Evolutionary conservation across 2,113 vertebrate genomes (phyloP), one percentile per base, ranked within the genome.

Genomic region (Aix galericulata): DNA sequence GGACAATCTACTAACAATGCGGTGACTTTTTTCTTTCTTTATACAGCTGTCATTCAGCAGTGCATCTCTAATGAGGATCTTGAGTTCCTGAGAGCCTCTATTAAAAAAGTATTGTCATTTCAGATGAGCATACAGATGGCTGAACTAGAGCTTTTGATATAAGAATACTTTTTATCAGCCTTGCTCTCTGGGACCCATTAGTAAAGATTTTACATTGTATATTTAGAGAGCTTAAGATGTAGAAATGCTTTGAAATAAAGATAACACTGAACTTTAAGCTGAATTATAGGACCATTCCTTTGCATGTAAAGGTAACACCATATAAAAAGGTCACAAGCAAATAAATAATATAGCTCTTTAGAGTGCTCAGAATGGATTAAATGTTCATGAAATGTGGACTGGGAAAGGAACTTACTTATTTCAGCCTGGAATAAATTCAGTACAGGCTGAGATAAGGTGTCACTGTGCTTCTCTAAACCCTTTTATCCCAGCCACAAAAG

Each of bases 121-220:
- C 42, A 3, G 2, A 68, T 78, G 22, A 91, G 55, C 31, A 32
- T 38, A 7, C 13, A 78, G 32, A 27, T 89, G 34, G 31, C 18
- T 78, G 66, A 87, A 94, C 21, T 8, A 84, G 36, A 83, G 13
- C 17, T 79, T 95, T 85, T 87, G 63, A 85, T 60, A 93, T 67
- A 82, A 56, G 2, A 48, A 17, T 75, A 46, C 3, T 20, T 89
- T 77, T 87, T 66, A 89, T 94, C 52, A 94, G 32, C 36, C 36
- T 84, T 91, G 48, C 42, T 87, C 18, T 84, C 74, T 82, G 74
- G 36, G 74, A 93, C 38, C 32, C 56, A 78, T 94, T 81, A 89
- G 17, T 46, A 79, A 87, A 78, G 4, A 1, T 84, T 89, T 86
- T 48, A 66, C 7, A 22, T 4, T 67, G 23, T 75, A 42, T 81